Base-by-base conservation (phyloP, 2,888 invertebrate species). In the Trichogramma dendrolimi region DNA sequence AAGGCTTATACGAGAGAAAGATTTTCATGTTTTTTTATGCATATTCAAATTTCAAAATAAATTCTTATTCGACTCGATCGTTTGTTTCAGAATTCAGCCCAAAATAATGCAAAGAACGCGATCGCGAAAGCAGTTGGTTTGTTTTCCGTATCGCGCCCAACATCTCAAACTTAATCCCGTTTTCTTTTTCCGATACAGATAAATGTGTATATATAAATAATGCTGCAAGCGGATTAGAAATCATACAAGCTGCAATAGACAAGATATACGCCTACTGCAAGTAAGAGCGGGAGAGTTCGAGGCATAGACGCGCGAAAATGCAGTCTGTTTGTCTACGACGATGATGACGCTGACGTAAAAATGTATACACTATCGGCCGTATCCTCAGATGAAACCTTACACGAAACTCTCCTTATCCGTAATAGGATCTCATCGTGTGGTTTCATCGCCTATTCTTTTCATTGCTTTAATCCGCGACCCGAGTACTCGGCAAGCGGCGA, bases 1-100 rank as follows among this genome's bases (percentile, higher is more conserved):
- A 93, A 89, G 87, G 90, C 85, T 82, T 85, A 61, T 52, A 59
- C 75, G 78, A 79, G 46, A 44, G 52, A 49, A 39, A 44, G 63
- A 65, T 64, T 58, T 49, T 60, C 41, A 48, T 61, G 55, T 27
- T 27, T 47, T 50, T 50, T 55, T 43, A 55, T 43, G 49, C 49
- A 27, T 55, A 53, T 47, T 55, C 54, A 41, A 51, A 52, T 51
- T 55, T 51, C 49, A 55, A 48, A 40, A 47, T 54, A 4, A 56
- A 49, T 62, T 39, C 46, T 54, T 55, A n/a, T 47, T 46, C 39
- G 2, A 7, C n/a, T 43, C 51, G 51, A 58, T 57, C 60, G 51
- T 49, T 51, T 51, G 51, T 48, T 62, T 55, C 53, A 10, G 52
- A 58, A 60, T 65, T 14, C 54, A 59, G 56, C 56, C 54, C 39